These are phyloP conservation scores for Perithous albicinctus DNA, from an alignment of 2,888 invertebrate genomes.

Conservation along the genomic window DNA sequence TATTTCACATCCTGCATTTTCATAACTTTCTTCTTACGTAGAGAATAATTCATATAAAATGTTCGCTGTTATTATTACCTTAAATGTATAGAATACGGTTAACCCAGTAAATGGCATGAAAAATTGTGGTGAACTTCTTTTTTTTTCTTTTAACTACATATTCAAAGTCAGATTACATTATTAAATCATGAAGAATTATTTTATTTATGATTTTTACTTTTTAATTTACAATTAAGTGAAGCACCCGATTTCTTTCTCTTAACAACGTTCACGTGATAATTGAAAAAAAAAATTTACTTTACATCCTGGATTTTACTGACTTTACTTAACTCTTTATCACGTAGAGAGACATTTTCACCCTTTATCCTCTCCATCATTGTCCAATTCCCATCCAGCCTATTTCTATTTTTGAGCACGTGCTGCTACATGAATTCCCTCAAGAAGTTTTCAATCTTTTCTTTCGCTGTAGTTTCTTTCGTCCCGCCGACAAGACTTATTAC, in stretches of 20 bases:
- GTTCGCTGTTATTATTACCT: not conserved
- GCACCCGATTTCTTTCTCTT: not conserved
- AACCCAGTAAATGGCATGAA: not conserved
- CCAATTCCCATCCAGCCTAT: constrained; percentile 40
- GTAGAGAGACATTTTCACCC: constrained; percentile 30
- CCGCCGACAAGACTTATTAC: constrained; percentile 51
- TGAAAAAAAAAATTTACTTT: not conserved
- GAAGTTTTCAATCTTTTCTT: constrained; percentile 17
- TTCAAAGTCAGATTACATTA: not conserved
- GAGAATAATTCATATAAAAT: too few relatives aligned
- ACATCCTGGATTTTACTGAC: not conserved
- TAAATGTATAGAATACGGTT: not conserved
- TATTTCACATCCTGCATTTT: too few relatives aligned
- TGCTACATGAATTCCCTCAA: not conserved
- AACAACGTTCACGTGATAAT: not conserved
- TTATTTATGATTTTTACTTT: too few relatives aligned
- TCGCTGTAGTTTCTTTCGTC: not conserved
- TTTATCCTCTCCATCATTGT: constrained; percentile 47
- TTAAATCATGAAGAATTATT: too few relatives aligned
- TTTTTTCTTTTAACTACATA: not conserved
- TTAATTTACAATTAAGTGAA: not conserved
- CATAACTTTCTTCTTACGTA: too few relatives aligned
- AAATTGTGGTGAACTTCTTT: not conserved
- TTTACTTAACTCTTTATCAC: constrained; percentile 16
- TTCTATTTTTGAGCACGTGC: constrained; percentile 45